Evolutionary conservation across 2,113 vertebrate species (phyloP).

Genomic region (Grammomys surdaster): DNA sequence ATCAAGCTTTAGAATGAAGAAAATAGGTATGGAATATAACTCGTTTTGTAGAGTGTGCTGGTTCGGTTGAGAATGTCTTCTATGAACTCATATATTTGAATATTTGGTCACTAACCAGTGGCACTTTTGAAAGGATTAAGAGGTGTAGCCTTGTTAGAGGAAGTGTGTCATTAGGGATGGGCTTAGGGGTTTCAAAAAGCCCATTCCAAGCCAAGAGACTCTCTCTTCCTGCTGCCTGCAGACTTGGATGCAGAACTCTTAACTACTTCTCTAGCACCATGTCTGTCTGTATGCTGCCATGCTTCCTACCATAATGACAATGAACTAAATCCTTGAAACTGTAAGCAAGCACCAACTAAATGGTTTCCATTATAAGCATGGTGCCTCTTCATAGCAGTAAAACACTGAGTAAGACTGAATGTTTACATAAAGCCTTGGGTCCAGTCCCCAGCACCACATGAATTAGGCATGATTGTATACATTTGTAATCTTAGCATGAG

Average conservation of each 20-base stretch:
- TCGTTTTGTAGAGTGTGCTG: neutral
- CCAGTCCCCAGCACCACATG: neutral
- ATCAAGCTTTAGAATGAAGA: neutral
- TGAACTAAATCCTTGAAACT: neutral
- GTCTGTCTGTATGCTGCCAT: neutral
- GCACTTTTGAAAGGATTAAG: neutral
- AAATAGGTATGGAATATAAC: neutral
- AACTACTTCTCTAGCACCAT: neutral
- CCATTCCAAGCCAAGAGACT: neutral
- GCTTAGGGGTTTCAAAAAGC: neutral
- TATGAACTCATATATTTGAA: neutral
- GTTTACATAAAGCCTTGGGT: neutral
- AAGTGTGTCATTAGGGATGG: neutral
- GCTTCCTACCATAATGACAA: neutral
- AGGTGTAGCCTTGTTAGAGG: neutral
- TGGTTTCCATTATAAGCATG: neutral
- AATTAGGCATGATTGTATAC: neutral
- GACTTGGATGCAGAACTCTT: neutral
- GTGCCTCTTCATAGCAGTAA: neutral
- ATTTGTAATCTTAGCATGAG: neutral
- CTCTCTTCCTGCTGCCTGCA: neutral
- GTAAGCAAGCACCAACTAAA: neutral
- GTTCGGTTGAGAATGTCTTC: neutral
- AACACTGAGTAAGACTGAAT: neutral
- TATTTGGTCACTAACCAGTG: neutral